These are phyloP conservation scores for Homarus gammarus DNA, from an alignment of 2,888 invertebrate genomes.

Conservation along the genomic window DNA sequence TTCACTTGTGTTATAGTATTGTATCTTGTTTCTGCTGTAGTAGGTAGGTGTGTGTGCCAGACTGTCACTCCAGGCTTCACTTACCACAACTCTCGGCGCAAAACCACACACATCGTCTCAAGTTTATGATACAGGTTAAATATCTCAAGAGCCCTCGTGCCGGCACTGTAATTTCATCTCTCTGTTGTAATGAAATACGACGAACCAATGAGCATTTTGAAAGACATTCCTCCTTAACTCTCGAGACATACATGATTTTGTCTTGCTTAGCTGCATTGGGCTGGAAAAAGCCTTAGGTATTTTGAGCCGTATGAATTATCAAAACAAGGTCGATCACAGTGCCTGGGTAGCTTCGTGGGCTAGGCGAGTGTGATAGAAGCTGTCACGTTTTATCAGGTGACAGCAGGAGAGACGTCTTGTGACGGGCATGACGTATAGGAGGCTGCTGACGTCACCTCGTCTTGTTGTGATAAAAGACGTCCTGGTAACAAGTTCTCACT, in stretches of 20 bases:
- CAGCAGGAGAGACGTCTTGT: background rate
- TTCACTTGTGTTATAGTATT: too few species aligned
- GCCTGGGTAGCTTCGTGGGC: background rate
- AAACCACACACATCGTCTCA: background rate
- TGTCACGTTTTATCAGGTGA: conserved; percentile 1
- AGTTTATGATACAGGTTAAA: background rate
- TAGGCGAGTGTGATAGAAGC: background rate
- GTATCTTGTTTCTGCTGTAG: too few species aligned
- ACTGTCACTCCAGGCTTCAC: too few species aligned
- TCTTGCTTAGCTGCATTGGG: too few species aligned
- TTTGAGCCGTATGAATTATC: background rate
- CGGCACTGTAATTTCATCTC: background rate
- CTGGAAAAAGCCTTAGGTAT: too few species aligned
- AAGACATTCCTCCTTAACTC: background rate
- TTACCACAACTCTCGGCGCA: background rate
- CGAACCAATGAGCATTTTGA: background rate
- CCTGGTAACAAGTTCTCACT: too few species aligned
- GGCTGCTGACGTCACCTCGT: too few species aligned
- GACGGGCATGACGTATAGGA: too few species aligned
- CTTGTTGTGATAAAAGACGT: too few species aligned
- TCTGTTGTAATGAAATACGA: background rate
- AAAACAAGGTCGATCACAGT: too few species aligned
- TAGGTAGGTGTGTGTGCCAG: too few species aligned
- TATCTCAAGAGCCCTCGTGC: background rate
- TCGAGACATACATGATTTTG: background rate